Conservation (phyloP, 1,140 invertebrate genomes). For the Calycopis cecrops region DNA sequence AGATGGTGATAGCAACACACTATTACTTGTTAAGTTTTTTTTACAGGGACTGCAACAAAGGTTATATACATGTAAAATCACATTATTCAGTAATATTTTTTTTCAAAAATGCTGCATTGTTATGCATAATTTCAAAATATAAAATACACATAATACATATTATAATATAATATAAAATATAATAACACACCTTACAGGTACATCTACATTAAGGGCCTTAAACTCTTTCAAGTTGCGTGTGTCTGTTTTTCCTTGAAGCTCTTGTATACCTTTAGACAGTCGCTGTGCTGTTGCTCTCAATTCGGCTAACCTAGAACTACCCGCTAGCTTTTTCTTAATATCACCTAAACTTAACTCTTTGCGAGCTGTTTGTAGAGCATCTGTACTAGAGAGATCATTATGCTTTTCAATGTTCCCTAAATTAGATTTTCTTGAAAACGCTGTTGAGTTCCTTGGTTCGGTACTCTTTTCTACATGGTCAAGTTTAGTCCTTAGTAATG, state of each 20-base stretch:
- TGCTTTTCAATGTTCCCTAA: slow-evolving; percentile 40
- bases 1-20: slow-evolving; percentile 42
- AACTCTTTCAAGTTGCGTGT: slow-evolving; percentile 80
- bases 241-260: slow-evolving; percentile 62
- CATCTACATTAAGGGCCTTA: slow-evolving; percentile 82
- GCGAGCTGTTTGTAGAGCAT: slow-evolving; percentile 60
- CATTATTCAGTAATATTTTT: background rate
- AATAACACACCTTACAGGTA: slow-evolving; percentile 79
- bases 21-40: slow-evolving; percentile 53
- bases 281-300: slow-evolving; percentile 78
- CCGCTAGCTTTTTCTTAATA: slow-evolving; percentile 78
- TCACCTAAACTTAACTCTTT: slow-evolving; percentile 80
- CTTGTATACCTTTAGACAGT: slow-evolving; percentile 75
- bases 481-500: slow-evolving; percentile 2
- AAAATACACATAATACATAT: no score
- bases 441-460: slow-evolving; percentile 19
- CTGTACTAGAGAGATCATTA: slow-evolving; percentile 33
- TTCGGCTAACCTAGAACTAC: slow-evolving; percentile 80
- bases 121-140: no score
- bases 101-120: no score
- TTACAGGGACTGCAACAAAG: slow-evolving; percentile 77
- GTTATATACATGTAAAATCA: background rate
- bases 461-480: background rate
- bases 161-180: no score
- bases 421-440: slow-evolving; percentile 52